Evolutionary conservation across 2,888 invertebrate species (phyloP).

Genomic region (Linnaemya vulpina): DNA sequence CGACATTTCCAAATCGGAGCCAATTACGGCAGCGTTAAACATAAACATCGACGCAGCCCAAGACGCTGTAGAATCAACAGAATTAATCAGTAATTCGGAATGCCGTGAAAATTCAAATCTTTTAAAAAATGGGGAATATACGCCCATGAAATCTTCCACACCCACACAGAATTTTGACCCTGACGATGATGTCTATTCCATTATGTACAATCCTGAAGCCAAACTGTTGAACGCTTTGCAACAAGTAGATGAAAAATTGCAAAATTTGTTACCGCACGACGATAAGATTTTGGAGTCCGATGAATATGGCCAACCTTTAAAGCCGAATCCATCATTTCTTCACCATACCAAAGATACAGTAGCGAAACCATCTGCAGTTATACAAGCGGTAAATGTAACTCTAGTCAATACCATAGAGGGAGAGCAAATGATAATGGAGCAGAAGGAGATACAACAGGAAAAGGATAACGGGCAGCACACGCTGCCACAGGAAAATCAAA

Average conservation of each 20-base stretch:
- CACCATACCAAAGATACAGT: constrained; percentile 84
- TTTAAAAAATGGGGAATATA: constrained; percentile 35
- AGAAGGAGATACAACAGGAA: constrained; percentile 74
- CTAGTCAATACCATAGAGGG: constrained; percentile 80
- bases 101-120: constrained; percentile 11
- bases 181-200: constrained; percentile 41
- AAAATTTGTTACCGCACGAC: constrained; percentile 73
- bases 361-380: constrained; percentile 74
- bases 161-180: not conserved
- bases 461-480: constrained; percentile 10
- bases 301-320: constrained; percentile 81
- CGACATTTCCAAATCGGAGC: not conserved
- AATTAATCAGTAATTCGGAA: not conserved
- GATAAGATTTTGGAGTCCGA: constrained; percentile 74
- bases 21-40: not conserved
- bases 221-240: constrained; percentile 80
- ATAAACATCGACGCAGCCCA: not conserved
- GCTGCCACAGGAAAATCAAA: not conserved
- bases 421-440: constrained; percentile 77
- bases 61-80: not conserved
- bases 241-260: constrained; percentile 79
- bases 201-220: constrained; percentile 76
- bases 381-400: constrained; percentile 81
- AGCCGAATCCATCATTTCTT: constrained; percentile 87
- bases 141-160: constrained; percentile 50